Evolutionary conservation across 2,888 invertebrate species (phyloP), one percentile per base, ranked within the genome.

Genomic region (Pomacea canaliculata): DNA sequence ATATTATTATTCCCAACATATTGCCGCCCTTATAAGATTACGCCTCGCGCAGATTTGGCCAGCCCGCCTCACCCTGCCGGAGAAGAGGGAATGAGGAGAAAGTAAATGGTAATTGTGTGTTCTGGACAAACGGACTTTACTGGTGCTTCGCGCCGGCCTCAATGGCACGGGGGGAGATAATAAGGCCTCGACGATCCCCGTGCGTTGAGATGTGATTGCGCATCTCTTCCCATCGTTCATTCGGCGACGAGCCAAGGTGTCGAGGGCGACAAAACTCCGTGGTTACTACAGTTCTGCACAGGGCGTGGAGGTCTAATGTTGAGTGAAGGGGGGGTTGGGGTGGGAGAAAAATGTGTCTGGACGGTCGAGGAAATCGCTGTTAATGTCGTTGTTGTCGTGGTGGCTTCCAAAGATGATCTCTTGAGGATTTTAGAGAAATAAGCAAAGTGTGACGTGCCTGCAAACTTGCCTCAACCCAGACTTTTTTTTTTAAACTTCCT

Each of bases 1-100:
- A 74, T 74, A 69, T 74, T 74, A 69, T 74, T 74, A 74, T 60
- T 74, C 74, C 69, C 74, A 74, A 74, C 74, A 74, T 74, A 74
- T 74, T 74, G 74, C 74, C 69, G 69, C 74, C 69, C 62, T 74
- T 74, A 74, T 67, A 69, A 51, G 74, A 74, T 74, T 74, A 74
- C 49, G 69, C 59, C 19, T 16, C 48, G 74, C 74, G 46, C 74
- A 62, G 74, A 68, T 74, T 74, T 73, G 72, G n/a, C 37, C 73
- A 27, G 51, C 59, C 49, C 65, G 65, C 48, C 37, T 18, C 37
- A 27, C 19, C 48, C 67, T 18, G 8, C 37, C 9, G 59, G 60
- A 23, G 68, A 59, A 60, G 60, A 48, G 73, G 49, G 37, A 49
- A 19, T 23, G 27, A 46, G 18, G 27, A 27, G 66, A 51, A 59